Conservation (phyloP, 2,797 vertebrate species). For the Sternotherus odoratus region DNA sequence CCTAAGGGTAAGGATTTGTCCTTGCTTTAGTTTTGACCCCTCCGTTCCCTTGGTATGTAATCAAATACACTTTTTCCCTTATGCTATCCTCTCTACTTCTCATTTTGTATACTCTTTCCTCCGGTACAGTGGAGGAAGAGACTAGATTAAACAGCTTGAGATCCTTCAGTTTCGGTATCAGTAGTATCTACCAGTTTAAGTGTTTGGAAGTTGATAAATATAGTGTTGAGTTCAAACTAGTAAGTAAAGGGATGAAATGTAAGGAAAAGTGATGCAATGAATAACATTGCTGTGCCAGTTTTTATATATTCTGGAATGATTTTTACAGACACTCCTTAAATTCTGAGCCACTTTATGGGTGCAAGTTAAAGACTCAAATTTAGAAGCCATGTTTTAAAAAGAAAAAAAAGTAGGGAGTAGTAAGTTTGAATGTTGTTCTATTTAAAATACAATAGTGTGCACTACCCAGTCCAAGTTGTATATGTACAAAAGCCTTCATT, state of each 20-base stretch:
- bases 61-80: slow-evolving; percentile 70
- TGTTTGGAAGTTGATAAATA: slow-evolving; percentile 38
- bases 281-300: not conserved
- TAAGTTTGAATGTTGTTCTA: slow-evolving; percentile 27
- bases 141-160: slow-evolving; percentile 26
- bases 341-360: slow-evolving; percentile 7
- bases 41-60: slow-evolving; percentile 67
- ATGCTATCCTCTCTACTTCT: slow-evolving; percentile 25
- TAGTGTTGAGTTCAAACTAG: slow-evolving; percentile 23
- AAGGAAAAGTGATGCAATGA: slow-evolving; percentile 15
- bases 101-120: slow-evolving; percentile 58
- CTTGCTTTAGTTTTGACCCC: slow-evolving; percentile 83
- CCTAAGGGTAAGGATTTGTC: slow-evolving; percentile 89
- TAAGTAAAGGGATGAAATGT: not conserved
- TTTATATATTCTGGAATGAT: not conserved
- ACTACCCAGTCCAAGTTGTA: slow-evolving; percentile 67
- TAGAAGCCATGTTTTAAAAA: not conserved
- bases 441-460: slow-evolving; percentile 49
- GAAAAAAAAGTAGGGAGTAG: slow-evolving; percentile 31
- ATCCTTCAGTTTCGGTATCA: slow-evolving; percentile 39
- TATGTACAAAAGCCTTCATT: slow-evolving; percentile 87
- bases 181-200: slow-evolving; percentile 45
- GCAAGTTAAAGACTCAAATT: slow-evolving; percentile 33
- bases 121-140: slow-evolving; percentile 39
- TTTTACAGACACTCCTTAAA: not conserved